A percentile compares a stretch with the other conserved stretches of the same genome.
phyloP scores from a whole-genome alignment of 2,888 invertebrate genomes.

The Epinotia demarniana region DNA sequence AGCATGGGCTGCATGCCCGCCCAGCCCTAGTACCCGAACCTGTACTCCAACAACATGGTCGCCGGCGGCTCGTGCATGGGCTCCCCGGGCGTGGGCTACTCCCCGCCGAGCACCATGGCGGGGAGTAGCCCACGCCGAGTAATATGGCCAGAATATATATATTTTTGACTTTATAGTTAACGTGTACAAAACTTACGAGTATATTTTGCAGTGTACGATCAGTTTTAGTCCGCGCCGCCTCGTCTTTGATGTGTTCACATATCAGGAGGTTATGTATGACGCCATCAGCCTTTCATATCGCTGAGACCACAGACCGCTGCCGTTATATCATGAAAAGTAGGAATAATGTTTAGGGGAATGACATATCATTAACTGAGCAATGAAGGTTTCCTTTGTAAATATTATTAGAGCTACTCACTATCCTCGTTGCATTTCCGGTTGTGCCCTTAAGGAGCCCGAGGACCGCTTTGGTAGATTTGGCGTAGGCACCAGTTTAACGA shows the following conservation, averaged over 20 bases:
- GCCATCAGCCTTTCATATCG: conserved; percentile 27
- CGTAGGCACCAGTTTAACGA: no score
- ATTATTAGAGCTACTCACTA: no score
- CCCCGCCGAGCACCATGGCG: conserved; percentile 90
- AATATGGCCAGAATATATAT: no score
- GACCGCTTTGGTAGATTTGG: no score
- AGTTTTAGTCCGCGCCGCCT: neutral
- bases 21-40: conserved; percentile 85
- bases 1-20: conserved; percentile 91
- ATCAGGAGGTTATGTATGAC: conserved; percentile 19
- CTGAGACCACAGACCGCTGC: neutral
- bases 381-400: no score
- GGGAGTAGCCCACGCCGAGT: no score
- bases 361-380: neutral
- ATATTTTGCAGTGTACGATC: neutral
- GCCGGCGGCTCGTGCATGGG: conserved; percentile 89
- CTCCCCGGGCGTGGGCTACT: conserved; percentile 89
- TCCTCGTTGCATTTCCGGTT: no score
- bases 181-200: no score
- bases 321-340: neutral
- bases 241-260: conserved; percentile 25
- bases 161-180: no score
- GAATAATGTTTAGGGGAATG: neutral
- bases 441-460: no score
- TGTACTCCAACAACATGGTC: conserved; percentile 87